phyloP scores from a whole-genome alignment of 2,797 vertebrate genomes.

The Tenualosa ilisha region DNA sequence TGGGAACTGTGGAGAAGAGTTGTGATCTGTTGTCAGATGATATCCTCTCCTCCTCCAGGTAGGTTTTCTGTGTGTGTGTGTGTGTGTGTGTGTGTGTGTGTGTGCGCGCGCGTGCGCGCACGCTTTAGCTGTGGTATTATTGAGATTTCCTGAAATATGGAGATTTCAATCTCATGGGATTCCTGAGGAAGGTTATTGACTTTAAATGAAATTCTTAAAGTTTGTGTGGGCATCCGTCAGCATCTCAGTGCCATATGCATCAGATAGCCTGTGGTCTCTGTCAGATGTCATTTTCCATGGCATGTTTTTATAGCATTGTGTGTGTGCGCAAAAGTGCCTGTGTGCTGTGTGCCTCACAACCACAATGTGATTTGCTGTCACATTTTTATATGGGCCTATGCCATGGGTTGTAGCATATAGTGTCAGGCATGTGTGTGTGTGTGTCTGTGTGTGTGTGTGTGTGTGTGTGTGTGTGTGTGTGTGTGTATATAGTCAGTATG shows the following conservation, averaged over 20 bases:
- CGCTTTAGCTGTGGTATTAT: too few species aligned
- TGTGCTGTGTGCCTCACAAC: not conserved
- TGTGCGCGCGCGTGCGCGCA: not conserved
- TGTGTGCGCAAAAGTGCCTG: not conserved
- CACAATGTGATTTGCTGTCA: not conserved
- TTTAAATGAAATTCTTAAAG: not conserved
- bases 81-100: not conserved
- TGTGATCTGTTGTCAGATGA: not conserved
- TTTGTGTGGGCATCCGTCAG: not conserved
- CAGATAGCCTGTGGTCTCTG: not conserved
- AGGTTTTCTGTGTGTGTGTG: not conserved
- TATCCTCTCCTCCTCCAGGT: not conserved
- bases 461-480: not conserved
- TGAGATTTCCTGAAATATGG: not conserved
- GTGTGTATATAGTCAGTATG: not conserved
- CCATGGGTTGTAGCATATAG: not conserved
- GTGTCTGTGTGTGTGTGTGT: not conserved
- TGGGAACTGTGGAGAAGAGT: not conserved
- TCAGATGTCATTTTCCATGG: not conserved
- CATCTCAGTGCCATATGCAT: not conserved
- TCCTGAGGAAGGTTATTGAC: not conserved
- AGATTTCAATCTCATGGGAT: not conserved
- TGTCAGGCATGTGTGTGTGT: not conserved
- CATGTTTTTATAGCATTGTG: not conserved
- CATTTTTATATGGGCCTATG: not conserved